phyloP scores from a whole-genome alignment of 2,797 vertebrate genomes.

The Rhabdophis nuchalis region DNA sequence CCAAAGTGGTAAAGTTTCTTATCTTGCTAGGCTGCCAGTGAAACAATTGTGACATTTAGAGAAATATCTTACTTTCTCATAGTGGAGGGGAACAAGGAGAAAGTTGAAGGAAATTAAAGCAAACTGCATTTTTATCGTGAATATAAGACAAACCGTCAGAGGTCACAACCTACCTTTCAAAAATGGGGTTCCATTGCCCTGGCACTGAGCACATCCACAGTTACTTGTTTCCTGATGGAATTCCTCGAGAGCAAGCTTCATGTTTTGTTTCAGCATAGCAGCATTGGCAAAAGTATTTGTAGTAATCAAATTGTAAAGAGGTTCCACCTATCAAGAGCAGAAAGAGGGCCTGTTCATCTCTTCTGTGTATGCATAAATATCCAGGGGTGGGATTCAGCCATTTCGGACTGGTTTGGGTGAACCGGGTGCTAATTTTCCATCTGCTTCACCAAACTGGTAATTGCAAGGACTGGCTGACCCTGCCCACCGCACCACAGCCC shows the following conservation, averaged over 20 bases:
- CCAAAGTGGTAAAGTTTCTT: constrained; percentile 1
- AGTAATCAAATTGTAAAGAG: constrained; percentile 84
- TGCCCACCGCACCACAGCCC: no score
- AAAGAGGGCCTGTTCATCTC: background rate
- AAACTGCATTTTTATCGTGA: background rate
- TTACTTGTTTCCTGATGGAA: constrained; percentile 80
- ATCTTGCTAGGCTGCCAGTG: constrained; percentile 12
- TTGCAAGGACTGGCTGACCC: no score
- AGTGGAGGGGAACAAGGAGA: background rate
- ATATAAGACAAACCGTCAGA: background rate
- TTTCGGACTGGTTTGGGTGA: no score
- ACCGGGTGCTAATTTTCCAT: no score
- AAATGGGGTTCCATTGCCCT: constrained; percentile 81
- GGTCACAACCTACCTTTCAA: constrained; percentile 77
- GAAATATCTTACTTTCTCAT: background rate
- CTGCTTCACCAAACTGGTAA: no score
- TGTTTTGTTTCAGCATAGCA: constrained; percentile 76
- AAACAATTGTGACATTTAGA: background rate
- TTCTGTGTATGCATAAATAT: background rate
- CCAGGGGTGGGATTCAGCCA: no score
- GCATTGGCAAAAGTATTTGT: constrained; percentile 73
- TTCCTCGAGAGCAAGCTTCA: constrained; percentile 80
- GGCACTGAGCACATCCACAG: constrained; percentile 85
- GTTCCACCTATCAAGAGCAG: constrained; percentile 70
- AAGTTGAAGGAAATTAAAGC: background rate